Evolutionary conservation across 1,140 invertebrate genomes (phyloP).

Genomic region (Drosophila biarmipes): DNA sequence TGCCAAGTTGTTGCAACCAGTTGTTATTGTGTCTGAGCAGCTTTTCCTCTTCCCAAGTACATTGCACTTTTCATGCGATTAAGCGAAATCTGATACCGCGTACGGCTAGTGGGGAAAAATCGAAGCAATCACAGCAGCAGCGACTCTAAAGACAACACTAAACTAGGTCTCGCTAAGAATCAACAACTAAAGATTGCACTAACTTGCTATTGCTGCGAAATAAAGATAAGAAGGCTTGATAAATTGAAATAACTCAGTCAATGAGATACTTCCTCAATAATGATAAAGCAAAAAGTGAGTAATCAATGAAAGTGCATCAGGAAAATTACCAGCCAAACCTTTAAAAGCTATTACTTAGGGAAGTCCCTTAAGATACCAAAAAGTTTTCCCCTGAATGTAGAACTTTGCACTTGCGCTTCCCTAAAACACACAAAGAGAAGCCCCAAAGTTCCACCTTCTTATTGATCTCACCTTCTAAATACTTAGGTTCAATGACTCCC

Average conservation of each 20-base stretch:
- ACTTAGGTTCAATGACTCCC: conserved; percentile 62
- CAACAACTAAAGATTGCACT: not conserved
- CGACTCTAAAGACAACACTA: not conserved
- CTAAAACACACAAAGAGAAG: not conserved
- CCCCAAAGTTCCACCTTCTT: conserved; percentile 14
- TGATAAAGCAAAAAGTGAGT: not conserved
- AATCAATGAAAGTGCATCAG: not conserved
- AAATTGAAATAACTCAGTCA: not conserved
- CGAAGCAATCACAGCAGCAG: conserved; percentile 7
- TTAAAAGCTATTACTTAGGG: not conserved
- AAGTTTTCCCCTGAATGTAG: too few relatives aligned
- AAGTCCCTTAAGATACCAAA: not conserved
- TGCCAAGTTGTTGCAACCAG: conserved; percentile 45
- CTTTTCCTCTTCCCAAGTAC: conserved; percentile 41
- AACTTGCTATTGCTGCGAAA: not conserved
- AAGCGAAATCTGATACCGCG: conserved; percentile 72
- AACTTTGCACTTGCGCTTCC: not conserved
- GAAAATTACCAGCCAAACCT: not conserved
- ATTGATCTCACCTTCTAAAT: conserved; percentile 42
- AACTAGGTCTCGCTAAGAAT: not conserved
- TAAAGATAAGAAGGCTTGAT: not conserved
- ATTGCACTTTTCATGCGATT: conserved; percentile 77
- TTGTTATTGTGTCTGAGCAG: conserved; percentile 36
- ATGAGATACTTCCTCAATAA: not conserved
- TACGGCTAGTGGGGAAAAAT: conserved; percentile 24